phyloP scores from a whole-genome alignment of 2,113 vertebrate species.

The Phocoena sinus region DNA sequence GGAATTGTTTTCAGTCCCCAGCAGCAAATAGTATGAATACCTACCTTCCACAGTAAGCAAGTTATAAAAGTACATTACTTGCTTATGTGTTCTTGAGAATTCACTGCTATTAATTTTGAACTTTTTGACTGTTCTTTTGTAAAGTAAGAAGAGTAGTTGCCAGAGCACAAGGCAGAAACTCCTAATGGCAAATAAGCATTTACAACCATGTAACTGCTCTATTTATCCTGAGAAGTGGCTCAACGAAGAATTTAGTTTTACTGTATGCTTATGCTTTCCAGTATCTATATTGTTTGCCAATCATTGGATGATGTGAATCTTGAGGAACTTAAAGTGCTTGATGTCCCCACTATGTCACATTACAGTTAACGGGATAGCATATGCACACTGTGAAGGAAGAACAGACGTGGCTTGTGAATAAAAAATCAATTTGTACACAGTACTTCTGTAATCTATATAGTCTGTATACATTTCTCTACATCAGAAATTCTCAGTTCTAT shows the following conservation, averaged over 20 bases:
- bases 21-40: slow-evolving; percentile 75
- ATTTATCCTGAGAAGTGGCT: slow-evolving; percentile 38
- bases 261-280: neutral
- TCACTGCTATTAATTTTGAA: slow-evolving; percentile 76
- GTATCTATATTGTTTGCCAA: neutral
- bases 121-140: slow-evolving; percentile 72
- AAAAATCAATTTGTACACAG: neutral
- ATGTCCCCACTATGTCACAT: neutral
- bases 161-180: slow-evolving; percentile 58
- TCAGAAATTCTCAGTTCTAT: neutral
- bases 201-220: slow-evolving; percentile 54
- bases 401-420: neutral
- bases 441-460: neutral
- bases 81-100: slow-evolving; percentile 71
- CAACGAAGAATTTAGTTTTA: slow-evolving; percentile 43
- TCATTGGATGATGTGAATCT: neutral
- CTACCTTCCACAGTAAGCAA: slow-evolving; percentile 52
- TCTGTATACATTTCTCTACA: neutral
- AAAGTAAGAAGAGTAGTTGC: slow-evolving; percentile 71
- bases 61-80: slow-evolving; percentile 72
- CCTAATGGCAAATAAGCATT: slow-evolving; percentile 63
- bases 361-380: neutral
- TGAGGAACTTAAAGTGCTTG: neutral
- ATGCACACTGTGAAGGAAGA: neutral
- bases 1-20: slow-evolving; percentile 78